Conservation (phyloP, 2,888 invertebrate species). For the Kuschelorhynchus macadamiae region DNA sequence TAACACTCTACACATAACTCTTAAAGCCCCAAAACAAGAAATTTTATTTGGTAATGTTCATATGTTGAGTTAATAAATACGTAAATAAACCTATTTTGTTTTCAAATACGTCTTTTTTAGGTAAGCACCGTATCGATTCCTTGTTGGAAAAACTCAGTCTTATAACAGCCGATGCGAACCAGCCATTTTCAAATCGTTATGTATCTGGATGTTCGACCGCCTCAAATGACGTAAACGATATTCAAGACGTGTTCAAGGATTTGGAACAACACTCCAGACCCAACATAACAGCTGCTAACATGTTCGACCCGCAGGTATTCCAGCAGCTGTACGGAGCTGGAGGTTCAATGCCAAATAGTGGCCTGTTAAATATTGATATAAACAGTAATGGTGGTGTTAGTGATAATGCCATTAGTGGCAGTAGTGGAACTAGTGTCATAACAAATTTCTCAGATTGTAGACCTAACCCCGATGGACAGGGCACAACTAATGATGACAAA, state of each 20-base stretch:
- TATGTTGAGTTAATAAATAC: too few relatives aligned
- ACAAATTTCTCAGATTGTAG: conserved; percentile 54
- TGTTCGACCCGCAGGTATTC: conserved; percentile 52
- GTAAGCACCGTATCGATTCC: conserved; percentile 64
- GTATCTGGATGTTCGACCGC: conserved; percentile 58
- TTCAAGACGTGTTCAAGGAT: conserved; percentile 55
- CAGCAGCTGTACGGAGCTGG: conserved; percentile 49
- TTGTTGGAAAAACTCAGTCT: conserved; percentile 64
- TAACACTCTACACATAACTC: too few relatives aligned
- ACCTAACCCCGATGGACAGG: conserved; percentile 56
- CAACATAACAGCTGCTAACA: conserved; percentile 51
- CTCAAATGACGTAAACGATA: conserved; percentile 49
- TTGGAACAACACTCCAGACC: too few relatives aligned
- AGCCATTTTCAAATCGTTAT: conserved; percentile 58
- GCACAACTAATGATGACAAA: conserved; percentile 48
- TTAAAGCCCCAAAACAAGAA: too few relatives aligned
- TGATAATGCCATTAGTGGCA: neutral
- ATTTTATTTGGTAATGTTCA: too few relatives aligned
- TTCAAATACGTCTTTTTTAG: too few relatives aligned
- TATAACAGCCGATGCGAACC: conserved; percentile 50
- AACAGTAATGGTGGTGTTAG: conserved; percentile 7
- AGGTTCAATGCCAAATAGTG: conserved; percentile 16
- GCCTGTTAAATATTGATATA: conserved; percentile 13
- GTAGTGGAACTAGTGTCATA: conserved; percentile 54
- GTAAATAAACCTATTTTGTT: too few relatives aligned